Conservation (phyloP, 2,113 vertebrate genomes). For the Vimba vimba region DNA sequence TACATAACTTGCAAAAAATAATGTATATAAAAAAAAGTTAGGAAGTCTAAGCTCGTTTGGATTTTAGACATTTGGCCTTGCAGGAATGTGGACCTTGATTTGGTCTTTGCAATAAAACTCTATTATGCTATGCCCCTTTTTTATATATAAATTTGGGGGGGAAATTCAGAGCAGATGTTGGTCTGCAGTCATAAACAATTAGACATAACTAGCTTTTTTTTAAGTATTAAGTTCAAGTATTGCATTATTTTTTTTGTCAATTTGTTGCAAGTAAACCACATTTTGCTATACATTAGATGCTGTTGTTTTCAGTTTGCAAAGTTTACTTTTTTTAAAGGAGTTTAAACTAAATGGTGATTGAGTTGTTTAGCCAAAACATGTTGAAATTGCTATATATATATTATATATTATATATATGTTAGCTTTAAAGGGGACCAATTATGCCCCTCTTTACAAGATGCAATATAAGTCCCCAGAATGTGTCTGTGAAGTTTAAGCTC, state of each 20-base stretch:
- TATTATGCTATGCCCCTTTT: not conserved
- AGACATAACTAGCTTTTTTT: not conserved
- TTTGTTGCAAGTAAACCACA: not conserved
- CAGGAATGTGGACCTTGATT: not conserved
- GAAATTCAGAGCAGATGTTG: not conserved
- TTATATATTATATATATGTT: no score
- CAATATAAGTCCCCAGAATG: no score
- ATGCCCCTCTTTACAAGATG: no score
- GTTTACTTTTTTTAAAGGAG: not conserved
- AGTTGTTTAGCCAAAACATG: not conserved
- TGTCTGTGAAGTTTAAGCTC: no score
- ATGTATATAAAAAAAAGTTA: not conserved
- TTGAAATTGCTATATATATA: no score
- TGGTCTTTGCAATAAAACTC: not conserved
- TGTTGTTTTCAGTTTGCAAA: not conserved
- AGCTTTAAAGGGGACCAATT: not conserved
- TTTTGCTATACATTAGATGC: not conserved
- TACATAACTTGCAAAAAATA: conserved; percentile 1
- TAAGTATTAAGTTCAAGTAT: no score
- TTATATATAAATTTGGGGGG: not conserved
- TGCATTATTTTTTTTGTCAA: not conserved
- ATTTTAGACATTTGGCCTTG: not conserved
- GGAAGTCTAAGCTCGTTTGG: not conserved
- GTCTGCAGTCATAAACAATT: not conserved
- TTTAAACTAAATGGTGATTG: not conserved